These are phyloP conservation scores for Microctonus brassicae DNA, from an alignment of 2,888 invertebrate species.

Conservation along the genomic window DNA sequence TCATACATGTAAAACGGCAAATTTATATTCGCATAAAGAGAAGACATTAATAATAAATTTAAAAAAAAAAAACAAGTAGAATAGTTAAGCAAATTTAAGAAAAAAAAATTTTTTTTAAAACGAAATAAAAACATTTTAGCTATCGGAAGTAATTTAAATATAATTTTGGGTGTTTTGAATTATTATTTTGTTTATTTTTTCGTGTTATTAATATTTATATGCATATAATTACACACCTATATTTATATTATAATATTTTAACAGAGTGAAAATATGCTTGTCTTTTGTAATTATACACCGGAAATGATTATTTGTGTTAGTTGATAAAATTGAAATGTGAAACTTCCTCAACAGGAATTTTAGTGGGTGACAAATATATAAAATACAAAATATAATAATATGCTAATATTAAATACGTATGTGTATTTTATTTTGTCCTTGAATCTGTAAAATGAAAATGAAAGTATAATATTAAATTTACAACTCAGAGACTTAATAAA, in stretches of 20 bases:
- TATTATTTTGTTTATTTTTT: too few species aligned
- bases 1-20: background rate
- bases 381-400: background rate
- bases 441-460: background rate
- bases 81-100: too few species aligned
- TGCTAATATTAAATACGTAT: background rate
- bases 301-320: background rate
- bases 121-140: too few species aligned
- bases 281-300: background rate
- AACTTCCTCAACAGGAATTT: background rate
- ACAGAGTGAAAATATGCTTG: background rate
- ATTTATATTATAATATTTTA: too few species aligned
- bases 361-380: background rate
- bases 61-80: too few species aligned
- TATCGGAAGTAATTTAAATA: too few species aligned
- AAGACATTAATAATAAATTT: too few species aligned
- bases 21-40: too few species aligned
- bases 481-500: slow-evolving; percentile 15
- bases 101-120: too few species aligned
- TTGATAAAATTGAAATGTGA: background rate
- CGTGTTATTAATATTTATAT: background rate
- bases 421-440: background rate
- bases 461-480: background rate
- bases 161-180: too few species aligned
- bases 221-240: background rate